A percentile compares a stretch with the other conserved stretches of the same genome.
Conservation (phyloP, 2,113 vertebrate species). For the Gnathonemus longibarbis region DNA sequence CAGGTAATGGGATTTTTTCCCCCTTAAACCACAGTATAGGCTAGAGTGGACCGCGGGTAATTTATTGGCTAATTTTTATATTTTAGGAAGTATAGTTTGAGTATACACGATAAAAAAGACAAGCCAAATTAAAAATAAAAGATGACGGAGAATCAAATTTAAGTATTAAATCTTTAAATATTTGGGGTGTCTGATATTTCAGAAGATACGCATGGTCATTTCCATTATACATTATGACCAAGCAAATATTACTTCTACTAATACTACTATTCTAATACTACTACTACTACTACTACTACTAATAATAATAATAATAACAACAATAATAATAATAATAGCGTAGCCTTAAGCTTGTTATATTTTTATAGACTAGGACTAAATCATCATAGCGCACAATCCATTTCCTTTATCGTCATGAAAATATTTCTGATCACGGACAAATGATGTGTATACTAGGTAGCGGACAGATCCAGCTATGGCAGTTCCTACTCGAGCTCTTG, state of each 20-base stretch:
- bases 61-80: background rate
- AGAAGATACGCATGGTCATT: background rate
- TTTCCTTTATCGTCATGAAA: background rate
- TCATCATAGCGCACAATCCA: background rate
- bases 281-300: too few relatives aligned
- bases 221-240: background rate
- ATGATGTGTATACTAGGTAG: conserved; percentile 63
- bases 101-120: background rate
- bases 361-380: background rate
- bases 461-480: conserved; percentile 97
- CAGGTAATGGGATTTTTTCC: background rate
- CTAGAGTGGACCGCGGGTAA: background rate
- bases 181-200: background rate
- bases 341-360: background rate
- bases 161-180: background rate
- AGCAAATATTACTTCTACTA: background rate
- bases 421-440: background rate
- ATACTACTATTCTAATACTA: too few relatives aligned
- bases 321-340: background rate
- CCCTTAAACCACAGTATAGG: background rate
- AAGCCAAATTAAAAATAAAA: background rate
- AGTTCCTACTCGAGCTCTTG: conserved; percentile 91
- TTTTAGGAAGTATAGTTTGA: background rate
- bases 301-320: too few relatives aligned
- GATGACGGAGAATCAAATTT: background rate